phyloP scores from a whole-genome alignment of 2,113 vertebrate genomes.

The Trogon melanurus region DNA sequence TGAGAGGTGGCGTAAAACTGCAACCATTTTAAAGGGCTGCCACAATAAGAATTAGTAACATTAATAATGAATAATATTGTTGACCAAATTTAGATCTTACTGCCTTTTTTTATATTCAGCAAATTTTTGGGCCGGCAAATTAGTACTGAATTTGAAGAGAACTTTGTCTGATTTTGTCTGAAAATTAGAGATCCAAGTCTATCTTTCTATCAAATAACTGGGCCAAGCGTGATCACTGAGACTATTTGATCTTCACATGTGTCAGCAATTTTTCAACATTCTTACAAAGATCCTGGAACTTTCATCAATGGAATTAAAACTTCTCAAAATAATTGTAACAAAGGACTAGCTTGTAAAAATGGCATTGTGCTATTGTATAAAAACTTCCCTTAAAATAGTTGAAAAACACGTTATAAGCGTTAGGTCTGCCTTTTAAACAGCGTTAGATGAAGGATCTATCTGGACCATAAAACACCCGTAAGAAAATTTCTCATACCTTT shows the following conservation, averaged over 20 bases:
- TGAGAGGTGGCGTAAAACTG: not conserved
- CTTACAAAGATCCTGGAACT: not conserved
- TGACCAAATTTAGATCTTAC: not conserved
- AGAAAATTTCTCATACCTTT: constrained; percentile 82
- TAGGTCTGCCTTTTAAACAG: not conserved
- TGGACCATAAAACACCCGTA: not conserved
- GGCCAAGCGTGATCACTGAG: not conserved
- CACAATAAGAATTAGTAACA: not conserved
- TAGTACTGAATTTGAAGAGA: not conserved
- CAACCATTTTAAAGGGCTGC: not conserved
- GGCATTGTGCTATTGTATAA: not conserved
- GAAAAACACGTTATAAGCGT: not conserved
- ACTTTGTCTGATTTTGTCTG: not conserved
- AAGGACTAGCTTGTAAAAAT: not conserved
- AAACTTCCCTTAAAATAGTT: not conserved
- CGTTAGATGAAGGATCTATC: not conserved
- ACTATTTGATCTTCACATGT: not conserved
- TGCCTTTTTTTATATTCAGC: not conserved
- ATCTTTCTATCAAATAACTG: not conserved
- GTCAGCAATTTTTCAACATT: not conserved
- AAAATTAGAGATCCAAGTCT: not conserved
- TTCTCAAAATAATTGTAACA: not conserved
- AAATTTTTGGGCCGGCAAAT: not conserved
- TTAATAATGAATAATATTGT: not conserved
- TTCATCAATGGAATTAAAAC: not conserved